Evolutionary conservation across 2,888 invertebrate genomes (phyloP).

Genomic region (Xestia sexstrigata): DNA sequence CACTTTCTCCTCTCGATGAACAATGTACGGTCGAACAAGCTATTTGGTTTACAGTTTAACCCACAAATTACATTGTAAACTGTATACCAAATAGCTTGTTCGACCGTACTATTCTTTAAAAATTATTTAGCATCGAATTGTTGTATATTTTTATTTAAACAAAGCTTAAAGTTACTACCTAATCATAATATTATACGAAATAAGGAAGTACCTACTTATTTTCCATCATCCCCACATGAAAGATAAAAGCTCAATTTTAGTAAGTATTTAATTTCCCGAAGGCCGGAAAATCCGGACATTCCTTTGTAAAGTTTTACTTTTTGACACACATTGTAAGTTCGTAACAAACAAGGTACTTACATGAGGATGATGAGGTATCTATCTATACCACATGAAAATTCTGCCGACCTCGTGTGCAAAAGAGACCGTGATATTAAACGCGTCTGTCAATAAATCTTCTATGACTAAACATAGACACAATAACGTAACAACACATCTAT

Average conservation of each 20-base stretch:
- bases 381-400: background rate
- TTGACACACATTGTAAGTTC: background rate
- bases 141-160: background rate
- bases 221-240: background rate
- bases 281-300: background rate
- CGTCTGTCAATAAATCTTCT: conserved; percentile 13
- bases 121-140: background rate
- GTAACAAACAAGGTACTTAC: background rate
- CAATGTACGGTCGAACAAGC: too few relatives aligned
- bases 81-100: too few relatives aligned
- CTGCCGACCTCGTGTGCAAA: background rate
- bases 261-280: background rate
- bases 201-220: background rate
- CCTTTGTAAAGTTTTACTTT: background rate
- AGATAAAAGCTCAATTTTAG: background rate
- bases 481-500: conserved; percentile 35
- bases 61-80: too few relatives aligned
- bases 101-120: too few relatives aligned
- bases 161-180: background rate
- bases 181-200: background rate
- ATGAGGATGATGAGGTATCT: background rate
- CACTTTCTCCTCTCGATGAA: too few relatives aligned
- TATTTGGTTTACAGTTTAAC: too few relatives aligned
- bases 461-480: conserved; percentile 30
- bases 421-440: background rate